Evolutionary conservation across 2,888 invertebrate genomes (phyloP).

Genomic region (Metallyticus violacea): DNA sequence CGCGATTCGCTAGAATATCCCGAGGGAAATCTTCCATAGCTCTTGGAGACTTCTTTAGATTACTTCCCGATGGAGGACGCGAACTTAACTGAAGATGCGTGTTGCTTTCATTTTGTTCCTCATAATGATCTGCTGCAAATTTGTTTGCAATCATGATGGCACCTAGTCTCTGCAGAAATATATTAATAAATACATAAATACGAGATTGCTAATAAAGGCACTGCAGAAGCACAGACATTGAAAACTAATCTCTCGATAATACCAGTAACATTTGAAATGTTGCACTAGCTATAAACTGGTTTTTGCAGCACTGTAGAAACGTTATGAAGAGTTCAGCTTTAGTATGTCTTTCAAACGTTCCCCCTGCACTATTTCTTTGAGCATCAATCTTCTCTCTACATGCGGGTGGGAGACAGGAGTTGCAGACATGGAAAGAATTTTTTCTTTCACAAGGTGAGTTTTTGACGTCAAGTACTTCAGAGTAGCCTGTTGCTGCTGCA

Average conservation of each 20-base stretch:
- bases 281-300: background rate
- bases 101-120: background rate
- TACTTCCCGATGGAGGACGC: background rate
- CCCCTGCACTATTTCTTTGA: background rate
- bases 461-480: background rate
- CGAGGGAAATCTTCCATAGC: background rate
- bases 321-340: background rate
- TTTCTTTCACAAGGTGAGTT: background rate
- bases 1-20: constrained; percentile 28
- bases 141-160: background rate
- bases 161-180: too few relatives aligned
- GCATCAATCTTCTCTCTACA: background rate
- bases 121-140: background rate
- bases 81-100: background rate
- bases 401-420: background rate
- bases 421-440: background rate
- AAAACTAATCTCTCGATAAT: too few relatives aligned
- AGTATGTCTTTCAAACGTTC: background rate
- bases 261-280: too few relatives aligned
- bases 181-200: background rate
- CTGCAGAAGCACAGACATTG: background rate
- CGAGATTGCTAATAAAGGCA: background rate
- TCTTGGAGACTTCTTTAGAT: background rate
- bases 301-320: background rate
- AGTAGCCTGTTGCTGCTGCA: background rate